Conservation (phyloP, 2,797 vertebrate genomes). For the Periophthalmus magnuspinnatus region DNA sequence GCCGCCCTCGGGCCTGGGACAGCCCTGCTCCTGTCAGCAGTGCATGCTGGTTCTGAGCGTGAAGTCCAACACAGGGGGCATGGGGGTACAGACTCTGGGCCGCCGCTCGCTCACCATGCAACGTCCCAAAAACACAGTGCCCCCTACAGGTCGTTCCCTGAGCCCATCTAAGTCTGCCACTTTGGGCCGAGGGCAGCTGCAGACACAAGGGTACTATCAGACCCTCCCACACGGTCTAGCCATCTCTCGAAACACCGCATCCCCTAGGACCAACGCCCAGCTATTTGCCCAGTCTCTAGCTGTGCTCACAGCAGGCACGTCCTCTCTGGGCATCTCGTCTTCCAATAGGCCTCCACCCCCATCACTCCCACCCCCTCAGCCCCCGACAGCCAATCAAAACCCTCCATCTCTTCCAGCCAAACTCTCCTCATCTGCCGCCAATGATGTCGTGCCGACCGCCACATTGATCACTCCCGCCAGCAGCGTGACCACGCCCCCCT, state of each 20-base stretch:
- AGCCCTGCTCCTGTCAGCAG: constrained; percentile 89
- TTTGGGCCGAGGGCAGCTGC: constrained; percentile 59
- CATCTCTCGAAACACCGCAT: constrained; percentile 68
- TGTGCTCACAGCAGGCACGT: constrained; percentile 65
- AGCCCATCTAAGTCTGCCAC: constrained; percentile 66
- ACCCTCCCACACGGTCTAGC: constrained; percentile 77
- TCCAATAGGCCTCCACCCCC: constrained; percentile 70
- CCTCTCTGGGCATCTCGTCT: constrained; percentile 63
- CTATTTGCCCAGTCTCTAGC: constrained; percentile 76
- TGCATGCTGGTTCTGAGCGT: constrained; percentile 90
- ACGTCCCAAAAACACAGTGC: constrained; percentile 46
- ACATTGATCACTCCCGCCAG: constrained; percentile 73
- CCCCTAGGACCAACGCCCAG: constrained; percentile 66
- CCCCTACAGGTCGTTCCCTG: constrained; percentile 34
- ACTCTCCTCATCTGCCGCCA: constrained; percentile 55
- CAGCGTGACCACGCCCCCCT: constrained; percentile 63
- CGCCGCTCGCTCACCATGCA: constrained; percentile 65
- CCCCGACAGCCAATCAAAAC: constrained; percentile 53
- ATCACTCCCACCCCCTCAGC: constrained; percentile 70
- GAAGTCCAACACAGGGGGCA: constrained; percentile 76
- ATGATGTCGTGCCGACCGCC: constrained; percentile 68
- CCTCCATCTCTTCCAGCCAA: constrained; percentile 55
- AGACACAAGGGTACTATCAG: constrained; percentile 66
- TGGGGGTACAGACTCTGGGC: constrained; percentile 55
- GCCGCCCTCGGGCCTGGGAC: constrained; percentile 51